phyloP scores from a whole-genome alignment of 2,888 invertebrate species.

The Ametastegia equiseti region DNA sequence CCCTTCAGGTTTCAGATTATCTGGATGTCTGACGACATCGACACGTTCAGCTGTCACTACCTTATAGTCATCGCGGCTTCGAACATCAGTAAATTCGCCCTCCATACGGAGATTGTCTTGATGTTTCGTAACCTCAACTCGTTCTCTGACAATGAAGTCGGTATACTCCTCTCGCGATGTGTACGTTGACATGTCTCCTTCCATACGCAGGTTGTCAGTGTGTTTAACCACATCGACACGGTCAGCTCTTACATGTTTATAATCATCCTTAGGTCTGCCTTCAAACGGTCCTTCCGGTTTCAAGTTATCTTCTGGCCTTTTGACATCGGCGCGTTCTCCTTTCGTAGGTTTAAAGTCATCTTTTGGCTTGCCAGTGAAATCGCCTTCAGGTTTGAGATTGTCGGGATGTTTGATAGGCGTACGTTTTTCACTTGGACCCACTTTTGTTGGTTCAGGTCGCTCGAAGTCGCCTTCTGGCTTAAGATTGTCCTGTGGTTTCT shows the following conservation, averaged over 20 bases:
- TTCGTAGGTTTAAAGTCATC: constrained; percentile 57
- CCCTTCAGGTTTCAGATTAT: constrained; percentile 70
- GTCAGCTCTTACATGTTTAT: constrained; percentile 76
- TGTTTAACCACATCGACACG: constrained; percentile 78
- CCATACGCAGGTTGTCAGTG: constrained; percentile 74
- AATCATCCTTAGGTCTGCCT: constrained; percentile 68
- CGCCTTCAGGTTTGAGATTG: constrained; percentile 77
- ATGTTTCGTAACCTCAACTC: constrained; percentile 80
- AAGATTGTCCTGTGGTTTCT: constrained; percentile 73
- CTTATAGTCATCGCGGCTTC: constrained; percentile 79
- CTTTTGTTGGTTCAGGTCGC: constrained; percentile 60
- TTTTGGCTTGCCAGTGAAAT: constrained; percentile 70
- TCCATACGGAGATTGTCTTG: constrained; percentile 83
- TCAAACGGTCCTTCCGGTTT: constrained; percentile 81
- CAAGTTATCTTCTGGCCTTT: constrained; percentile 77
- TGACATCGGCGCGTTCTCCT: constrained; percentile 74
- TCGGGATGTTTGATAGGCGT: constrained; percentile 72
- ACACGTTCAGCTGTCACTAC: constrained; percentile 75
- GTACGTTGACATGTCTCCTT: constrained; percentile 75
- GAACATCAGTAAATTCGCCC: constrained; percentile 78
- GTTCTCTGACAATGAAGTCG: constrained; percentile 78
- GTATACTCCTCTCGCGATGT: constrained; percentile 76
- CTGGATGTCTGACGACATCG: constrained; percentile 66
- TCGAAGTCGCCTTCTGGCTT: constrained; percentile 78
- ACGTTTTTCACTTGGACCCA: constrained; percentile 67